Evolutionary conservation across 2,888 invertebrate species (phyloP), one percentile per base, ranked within the genome.

Genomic region (Protophormia terraenovae): DNA sequence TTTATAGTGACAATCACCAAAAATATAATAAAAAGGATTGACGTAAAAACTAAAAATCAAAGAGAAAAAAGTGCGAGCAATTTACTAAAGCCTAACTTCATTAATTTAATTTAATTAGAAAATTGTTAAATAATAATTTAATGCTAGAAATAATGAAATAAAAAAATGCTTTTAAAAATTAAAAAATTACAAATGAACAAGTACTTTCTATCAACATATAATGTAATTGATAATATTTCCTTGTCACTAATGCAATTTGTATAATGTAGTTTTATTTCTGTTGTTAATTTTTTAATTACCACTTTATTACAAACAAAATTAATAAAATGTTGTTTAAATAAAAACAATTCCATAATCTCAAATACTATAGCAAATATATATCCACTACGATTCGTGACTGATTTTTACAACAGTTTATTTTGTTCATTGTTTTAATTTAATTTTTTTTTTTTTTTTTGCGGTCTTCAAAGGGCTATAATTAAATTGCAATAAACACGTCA

Each of bases 401-500:
- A n/a, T 16, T 10, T 66, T 66, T 24, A 24, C 24, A n/a, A 41
- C 16, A 29, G 32, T 53, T 29, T 45, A 29, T 16, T 29, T 67
- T n/a, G n/a, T n/a, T n/a, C n/a, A n/a, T n/a, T n/a, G n/a, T n/a
- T n/a, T 29, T 16, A 6, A 22, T 12, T 24, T 41, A 27, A n/a
- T 24, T 29, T 19, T 38, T 38, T 35, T 53, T 14, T 22, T 19
- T 3, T 14, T 53, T 53, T 19, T 24, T 35, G 38, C 29, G 27
- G 29, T 67, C 19, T 47, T 47, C n/a, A 71, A 24, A 58, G 71
- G 55, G 55, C 38, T 71, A 55, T 55, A 24, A 71, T 71, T 55
- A 55, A 41, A 71, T 55, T 71, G 38, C 41, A 71, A 55, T 71
- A 47, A 45, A 45, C 66, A 45, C 66, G 45, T 66, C 66, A 66